These are phyloP conservation scores for Candoia aspera DNA, from an alignment of 2,113 vertebrate species.

Conservation along the genomic window DNA sequence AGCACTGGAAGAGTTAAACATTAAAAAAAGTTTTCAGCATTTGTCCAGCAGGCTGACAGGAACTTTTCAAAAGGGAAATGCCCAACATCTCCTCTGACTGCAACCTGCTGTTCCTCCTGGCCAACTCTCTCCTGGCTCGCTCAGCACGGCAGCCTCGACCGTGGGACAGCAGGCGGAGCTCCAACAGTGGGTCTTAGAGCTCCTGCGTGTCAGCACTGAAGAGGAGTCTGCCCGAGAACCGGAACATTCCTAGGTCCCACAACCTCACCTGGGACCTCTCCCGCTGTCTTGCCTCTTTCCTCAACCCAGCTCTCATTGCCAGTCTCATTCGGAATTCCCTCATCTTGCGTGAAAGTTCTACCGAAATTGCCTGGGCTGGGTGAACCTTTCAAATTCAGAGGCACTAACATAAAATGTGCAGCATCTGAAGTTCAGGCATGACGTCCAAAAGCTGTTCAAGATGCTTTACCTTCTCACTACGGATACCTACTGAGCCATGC, in stretches of 20 bases:
- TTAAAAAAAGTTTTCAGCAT: not conserved
- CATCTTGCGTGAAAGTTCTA: not conserved
- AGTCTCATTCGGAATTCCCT: not conserved
- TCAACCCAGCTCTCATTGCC: not conserved
- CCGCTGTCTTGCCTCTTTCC: no score
- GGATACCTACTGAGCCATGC: not conserved
- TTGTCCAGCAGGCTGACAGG: not conserved
- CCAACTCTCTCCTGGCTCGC: not conserved
- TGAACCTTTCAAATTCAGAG: not conserved
- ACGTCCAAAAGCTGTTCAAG: not conserved
- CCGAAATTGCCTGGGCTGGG: not conserved
- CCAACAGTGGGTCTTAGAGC: not conserved
- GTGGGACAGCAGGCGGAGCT: not conserved
- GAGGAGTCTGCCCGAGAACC: not conserved
- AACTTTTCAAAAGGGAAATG: not conserved
- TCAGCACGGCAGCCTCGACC: not conserved
- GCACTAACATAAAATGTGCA: not conserved
- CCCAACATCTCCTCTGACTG: not conserved
- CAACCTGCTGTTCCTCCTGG: not conserved
- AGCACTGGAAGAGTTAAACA: not conserved
- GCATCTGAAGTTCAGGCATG: not conserved
- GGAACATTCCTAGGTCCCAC: not conserved
- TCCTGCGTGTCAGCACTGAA: no score
- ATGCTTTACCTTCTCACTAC: not conserved
- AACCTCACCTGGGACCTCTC: not conserved